These are phyloP conservation scores for Adrianichthys oophorus DNA, from an alignment of 2,797 vertebrate species.

Conservation along the genomic window DNA sequence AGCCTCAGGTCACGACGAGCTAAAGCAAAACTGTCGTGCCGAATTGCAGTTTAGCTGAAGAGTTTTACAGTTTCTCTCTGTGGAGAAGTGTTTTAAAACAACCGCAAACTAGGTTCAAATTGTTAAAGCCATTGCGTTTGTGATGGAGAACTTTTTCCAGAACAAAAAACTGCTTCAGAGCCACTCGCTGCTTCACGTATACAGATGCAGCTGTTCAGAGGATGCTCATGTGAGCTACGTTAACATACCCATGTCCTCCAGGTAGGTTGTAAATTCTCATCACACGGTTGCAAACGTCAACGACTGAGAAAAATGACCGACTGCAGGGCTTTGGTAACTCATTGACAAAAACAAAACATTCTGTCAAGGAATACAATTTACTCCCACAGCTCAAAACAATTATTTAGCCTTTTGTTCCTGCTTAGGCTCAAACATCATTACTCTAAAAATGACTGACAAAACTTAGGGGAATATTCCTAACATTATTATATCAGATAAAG, in stretches of 20 bases:
- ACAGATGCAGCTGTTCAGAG: conserved; percentile 27
- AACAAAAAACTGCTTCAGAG: conserved; percentile 36
- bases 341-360: conserved; percentile 26
- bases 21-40: no score
- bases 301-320: conserved; percentile 12
- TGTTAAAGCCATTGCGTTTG: no score
- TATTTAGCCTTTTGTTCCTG: conserved; percentile 6
- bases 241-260: conserved; percentile 45
- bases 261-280: conserved; percentile 44
- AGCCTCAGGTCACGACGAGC: no score
- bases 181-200: conserved; percentile 5
- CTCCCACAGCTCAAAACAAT: conserved; percentile 12
- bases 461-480: no score
- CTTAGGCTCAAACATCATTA: neutral
- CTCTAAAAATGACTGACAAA: no score
- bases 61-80: no score
- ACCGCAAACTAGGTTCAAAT: no score
- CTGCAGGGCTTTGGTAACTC: conserved; percentile 29
- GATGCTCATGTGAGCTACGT: conserved; percentile 56
- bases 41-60: no score
- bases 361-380: conserved; percentile 19
- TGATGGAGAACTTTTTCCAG: neutral
- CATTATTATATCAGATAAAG: no score
- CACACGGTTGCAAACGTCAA: conserved; percentile 31
- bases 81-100: no score